Conservation (phyloP, 2,888 invertebrate genomes). For the Hanleya hanleyi region DNA sequence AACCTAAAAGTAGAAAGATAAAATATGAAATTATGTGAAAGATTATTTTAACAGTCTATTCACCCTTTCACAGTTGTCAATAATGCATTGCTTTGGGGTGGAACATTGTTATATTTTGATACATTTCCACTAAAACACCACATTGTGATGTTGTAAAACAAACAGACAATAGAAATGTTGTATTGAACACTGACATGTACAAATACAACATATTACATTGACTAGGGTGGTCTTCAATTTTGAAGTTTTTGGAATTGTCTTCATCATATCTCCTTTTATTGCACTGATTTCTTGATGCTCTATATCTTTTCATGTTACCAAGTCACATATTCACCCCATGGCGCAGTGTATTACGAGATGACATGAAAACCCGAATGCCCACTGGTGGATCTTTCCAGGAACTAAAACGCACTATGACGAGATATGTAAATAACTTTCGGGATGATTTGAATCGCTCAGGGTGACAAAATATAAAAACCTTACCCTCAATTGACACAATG, state of each 20-base stretch:
- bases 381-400: no score
- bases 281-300: no score
- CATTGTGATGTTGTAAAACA: neutral
- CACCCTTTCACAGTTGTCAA: neutral
- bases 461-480: no score
- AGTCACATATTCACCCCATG: neutral
- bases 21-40: neutral
- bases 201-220: no score
- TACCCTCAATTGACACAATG: constrained; percentile 88
- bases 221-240: no score
- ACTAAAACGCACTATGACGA: no score
- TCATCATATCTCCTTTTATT: no score
- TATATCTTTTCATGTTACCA: no score
- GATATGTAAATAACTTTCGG: neutral
- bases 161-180: neutral
- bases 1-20: constrained; percentile 72
- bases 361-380: neutral
- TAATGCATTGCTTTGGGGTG: neutral
- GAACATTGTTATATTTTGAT: neutral
- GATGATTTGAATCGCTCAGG: neutral
- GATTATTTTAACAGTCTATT: neutral
- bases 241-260: no score
- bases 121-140: neutral
- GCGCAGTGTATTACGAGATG: neutral
- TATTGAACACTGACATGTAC: neutral